Conservation (phyloP, 2,797 vertebrate genomes). For the Peromyscus melanophrys region DNA sequence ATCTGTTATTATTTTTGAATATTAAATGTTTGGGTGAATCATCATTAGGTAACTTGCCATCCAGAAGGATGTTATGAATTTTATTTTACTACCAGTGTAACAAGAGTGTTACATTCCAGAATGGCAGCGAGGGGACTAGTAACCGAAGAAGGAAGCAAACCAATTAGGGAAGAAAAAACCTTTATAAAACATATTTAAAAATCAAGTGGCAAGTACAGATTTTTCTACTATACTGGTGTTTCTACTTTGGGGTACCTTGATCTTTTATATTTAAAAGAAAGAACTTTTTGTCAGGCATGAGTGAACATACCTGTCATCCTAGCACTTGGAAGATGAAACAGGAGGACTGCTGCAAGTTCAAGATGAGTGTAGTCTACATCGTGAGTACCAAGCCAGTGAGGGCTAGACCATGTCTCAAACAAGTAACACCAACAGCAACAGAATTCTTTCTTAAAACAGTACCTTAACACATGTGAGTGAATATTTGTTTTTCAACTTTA, state of each 20-base stretch:
- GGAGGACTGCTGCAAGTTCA: neutral
- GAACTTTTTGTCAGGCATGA: neutral
- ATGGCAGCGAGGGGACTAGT: neutral
- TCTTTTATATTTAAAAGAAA: slow-evolving; percentile 30
- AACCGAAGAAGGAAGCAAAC: neutral
- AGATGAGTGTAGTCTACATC: neutral
- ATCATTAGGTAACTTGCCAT: slow-evolving; percentile 22
- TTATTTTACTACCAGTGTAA: slow-evolving; percentile 29
- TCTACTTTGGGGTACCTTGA: slow-evolving; percentile 7
- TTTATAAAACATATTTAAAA: slow-evolving; percentile 18
- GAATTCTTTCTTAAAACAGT: neutral
- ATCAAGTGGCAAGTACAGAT: slow-evolving; percentile 17
- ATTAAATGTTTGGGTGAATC: slow-evolving; percentile 48
- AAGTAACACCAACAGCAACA: neutral
- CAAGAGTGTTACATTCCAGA: neutral
- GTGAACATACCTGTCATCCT: neutral
- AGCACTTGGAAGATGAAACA: neutral
- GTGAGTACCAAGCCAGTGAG: neutral
- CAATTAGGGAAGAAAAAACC: neutral
- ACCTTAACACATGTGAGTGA: slow-evolving; percentile 17
- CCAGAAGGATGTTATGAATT: slow-evolving; percentile 28
- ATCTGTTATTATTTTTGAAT: slow-evolving; percentile 55
- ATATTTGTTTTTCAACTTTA: slow-evolving; percentile 59
- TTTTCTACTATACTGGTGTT: neutral
- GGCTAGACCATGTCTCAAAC: neutral